phyloP scores from a whole-genome alignment of 2,113 vertebrate species.

The Oxyura jamaicensis region DNA sequence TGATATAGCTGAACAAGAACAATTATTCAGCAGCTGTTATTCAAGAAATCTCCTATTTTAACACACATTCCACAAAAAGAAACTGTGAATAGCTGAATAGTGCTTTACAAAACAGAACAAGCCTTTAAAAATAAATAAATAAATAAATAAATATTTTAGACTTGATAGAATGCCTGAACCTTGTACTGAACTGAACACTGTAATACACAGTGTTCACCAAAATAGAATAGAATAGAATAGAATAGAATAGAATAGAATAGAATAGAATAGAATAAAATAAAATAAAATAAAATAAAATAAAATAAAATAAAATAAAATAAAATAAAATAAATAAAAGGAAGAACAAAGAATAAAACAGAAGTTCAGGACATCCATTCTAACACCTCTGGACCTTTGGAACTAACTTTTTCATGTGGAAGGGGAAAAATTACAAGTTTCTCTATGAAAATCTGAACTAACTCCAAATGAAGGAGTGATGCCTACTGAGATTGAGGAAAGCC shows the following conservation, averaged over 20 bases:
- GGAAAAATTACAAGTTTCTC: background rate
- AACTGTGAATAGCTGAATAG: background rate
- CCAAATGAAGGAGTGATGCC: background rate
- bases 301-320: background rate
- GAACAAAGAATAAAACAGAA: background rate
- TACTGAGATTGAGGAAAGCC: background rate
- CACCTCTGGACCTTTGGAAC: background rate
- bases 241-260: background rate
- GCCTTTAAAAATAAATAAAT: too few species aligned
- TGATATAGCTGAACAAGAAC: background rate
- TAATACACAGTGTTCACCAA: background rate
- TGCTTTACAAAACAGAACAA: background rate
- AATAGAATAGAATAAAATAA: background rate
- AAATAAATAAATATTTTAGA: background rate
- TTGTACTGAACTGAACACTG: background rate
- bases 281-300: too few species aligned
- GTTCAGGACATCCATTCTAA: background rate
- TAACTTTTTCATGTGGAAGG: background rate
- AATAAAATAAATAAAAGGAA: background rate
- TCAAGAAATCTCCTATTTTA: background rate
- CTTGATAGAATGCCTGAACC: background rate
- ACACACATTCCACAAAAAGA: background rate
- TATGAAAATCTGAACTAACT: background rate
- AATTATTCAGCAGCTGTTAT: slow-evolving; percentile 2
- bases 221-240: background rate